phyloP scores from a whole-genome alignment of 1,140 invertebrate genomes.

The Philopotamus ludificatus region DNA sequence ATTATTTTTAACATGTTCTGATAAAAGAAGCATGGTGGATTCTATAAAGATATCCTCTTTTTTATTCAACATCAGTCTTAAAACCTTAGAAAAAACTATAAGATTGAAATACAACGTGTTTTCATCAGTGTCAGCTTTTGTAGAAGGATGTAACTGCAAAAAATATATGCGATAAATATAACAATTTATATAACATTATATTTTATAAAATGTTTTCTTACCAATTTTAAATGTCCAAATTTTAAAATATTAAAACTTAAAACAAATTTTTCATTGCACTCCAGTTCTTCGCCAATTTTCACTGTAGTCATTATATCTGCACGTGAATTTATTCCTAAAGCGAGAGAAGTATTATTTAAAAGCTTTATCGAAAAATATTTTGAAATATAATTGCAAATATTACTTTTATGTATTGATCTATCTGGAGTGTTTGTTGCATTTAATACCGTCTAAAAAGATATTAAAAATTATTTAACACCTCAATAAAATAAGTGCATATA shows the following conservation, averaged over 20 bases:
- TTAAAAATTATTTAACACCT: too few relatives aligned
- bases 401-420: too few relatives aligned
- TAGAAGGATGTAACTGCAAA: conserved; percentile 1
- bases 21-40: conserved; percentile 12
- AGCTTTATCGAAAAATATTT: too few relatives aligned
- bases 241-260: background rate
- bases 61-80: conserved; percentile 7
- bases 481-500: too few relatives aligned
- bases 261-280: background rate
- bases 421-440: too few relatives aligned
- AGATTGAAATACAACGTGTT: conserved; percentile 4
- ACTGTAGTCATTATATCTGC: too few relatives aligned
- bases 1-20: conserved; percentile 15
- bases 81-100: conserved; percentile 16
- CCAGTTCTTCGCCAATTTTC: background rate
- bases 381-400: too few relatives aligned
- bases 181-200: background rate
- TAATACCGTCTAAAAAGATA: too few relatives aligned
- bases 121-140: background rate
- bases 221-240: background rate
- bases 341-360: too few relatives aligned
- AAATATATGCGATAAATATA: conserved; percentile 6
- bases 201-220: background rate
- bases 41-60: conserved; percentile 9
- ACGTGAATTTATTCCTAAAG: too few relatives aligned